Percentiles rank a stretch among this genome's conserved stretches.
These are phyloP conservation scores for Andrena trimmerana DNA, from an alignment of 2,888 invertebrate genomes.

Conservation along the genomic window DNA sequence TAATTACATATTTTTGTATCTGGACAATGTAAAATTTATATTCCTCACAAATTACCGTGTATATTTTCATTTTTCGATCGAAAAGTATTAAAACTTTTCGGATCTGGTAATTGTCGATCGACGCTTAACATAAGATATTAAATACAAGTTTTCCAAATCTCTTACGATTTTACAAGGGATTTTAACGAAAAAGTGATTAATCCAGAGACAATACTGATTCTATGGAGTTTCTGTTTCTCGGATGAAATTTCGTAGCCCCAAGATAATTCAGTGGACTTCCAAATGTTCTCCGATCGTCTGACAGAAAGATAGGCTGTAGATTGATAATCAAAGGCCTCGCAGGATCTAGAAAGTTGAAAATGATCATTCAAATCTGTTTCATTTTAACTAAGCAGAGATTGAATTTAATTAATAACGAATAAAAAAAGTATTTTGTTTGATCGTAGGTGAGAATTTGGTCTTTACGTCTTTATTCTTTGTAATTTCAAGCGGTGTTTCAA, in stretches of 20 bases:
- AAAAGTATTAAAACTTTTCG: too few relatives aligned
- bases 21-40: neutral
- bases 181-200: conserved; percentile 76
- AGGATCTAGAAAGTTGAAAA: conserved; percentile 68
- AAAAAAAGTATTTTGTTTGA: neutral
- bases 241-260: conserved; percentile 87
- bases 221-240: conserved; percentile 87
- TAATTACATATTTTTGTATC: neutral
- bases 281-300: conserved; percentile 87
- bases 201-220: conserved; percentile 90
- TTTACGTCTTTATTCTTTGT: too few relatives aligned
- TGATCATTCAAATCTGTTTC: neutral
- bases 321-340: conserved; percentile 67
- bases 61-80: neutral
- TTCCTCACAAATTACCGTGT: neutral
- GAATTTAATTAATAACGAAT: neutral
- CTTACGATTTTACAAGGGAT: too few relatives aligned
- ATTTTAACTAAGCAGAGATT: neutral
- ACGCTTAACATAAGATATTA: too few relatives aligned
- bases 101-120: too few relatives aligned
- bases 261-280: conserved; percentile 90
- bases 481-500: too few relatives aligned
- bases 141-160: too few relatives aligned
- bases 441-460: neutral
- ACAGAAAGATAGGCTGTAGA: conserved; percentile 86